phyloP scores from a whole-genome alignment of 2,113 vertebrate species.

The Athene noctua region DNA sequence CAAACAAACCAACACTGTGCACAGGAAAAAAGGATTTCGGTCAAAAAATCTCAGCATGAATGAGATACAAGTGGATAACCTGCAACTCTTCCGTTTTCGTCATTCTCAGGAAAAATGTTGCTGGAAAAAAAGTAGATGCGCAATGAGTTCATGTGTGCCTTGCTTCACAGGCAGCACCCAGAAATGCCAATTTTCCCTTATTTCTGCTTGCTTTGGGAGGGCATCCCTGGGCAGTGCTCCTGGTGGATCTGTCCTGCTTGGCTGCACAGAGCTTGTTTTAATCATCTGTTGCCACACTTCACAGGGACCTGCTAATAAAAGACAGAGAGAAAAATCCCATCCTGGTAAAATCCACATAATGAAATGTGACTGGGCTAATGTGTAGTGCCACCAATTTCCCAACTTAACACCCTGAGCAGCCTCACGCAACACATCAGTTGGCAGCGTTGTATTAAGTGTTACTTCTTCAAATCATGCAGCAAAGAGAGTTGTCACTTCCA shows the following conservation, averaged over 20 bases:
- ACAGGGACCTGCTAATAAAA: not conserved
- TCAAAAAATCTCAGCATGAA: not conserved
- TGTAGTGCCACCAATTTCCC: not conserved
- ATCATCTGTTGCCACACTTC: not conserved
- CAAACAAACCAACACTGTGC: no score
- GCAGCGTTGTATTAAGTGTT: not conserved
- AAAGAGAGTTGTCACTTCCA: not conserved
- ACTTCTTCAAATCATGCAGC: not conserved
- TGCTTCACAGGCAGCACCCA: not conserved
- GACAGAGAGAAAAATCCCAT: not conserved
- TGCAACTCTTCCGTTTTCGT: not conserved
- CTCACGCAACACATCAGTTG: not conserved
- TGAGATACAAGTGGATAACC: not conserved
- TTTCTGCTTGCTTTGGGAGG: not conserved
- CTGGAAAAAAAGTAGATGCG: not conserved
- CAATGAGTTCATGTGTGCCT: not conserved
- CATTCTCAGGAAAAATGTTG: not conserved
- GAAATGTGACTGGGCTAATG: not conserved
- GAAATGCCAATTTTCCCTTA: not conserved
- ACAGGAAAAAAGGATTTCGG: not conserved
- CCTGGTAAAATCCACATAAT: not conserved
- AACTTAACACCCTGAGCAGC: not conserved
- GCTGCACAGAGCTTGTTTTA: not conserved
- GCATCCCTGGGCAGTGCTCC: not conserved
- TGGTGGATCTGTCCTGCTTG: rapidly evolving